Base-by-base conservation (phyloP, 2,888 invertebrate species). In the Drosophila nr. medialis region DNA sequence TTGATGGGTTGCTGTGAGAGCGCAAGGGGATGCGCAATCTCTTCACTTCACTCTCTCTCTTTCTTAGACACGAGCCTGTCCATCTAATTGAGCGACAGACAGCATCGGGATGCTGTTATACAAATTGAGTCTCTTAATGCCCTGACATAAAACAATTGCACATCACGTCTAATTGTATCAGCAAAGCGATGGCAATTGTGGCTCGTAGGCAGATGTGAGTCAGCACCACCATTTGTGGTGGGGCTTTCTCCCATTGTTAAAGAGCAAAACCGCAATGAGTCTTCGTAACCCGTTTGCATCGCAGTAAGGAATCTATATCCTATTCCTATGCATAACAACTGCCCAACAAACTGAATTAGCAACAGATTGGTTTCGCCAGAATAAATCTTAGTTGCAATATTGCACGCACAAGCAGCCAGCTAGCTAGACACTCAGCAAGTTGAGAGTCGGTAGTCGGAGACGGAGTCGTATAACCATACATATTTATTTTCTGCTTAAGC, bases 401-500 rank as follows among this genome's bases (percentile, higher is more conserved):
- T 62, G 78, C 64, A 83, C 64, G 70, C 78, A 56, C 38, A 45
- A 69, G 68, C 45, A 50, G 34, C 49, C 36, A 77, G n/a, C 30
- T 48, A 27, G 49, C 24, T 30, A 48, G 34, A 60, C 34, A 38
- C 45, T 21, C 21, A 45, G 45, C 45, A 38, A 55, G 45, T 27
- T 38, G 36, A 32, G 30, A 42, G 42, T 30, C 40, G 29, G n/a
- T 58, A 61, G 13, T 21, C 45, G 18, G n/a, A 63, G 50, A 36
- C 63, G 49, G 53, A 36, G 34, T 48, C 63, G 27, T 51, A 72
- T 55, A 49, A 21, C 36, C 50, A 27, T 34, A 60, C 67, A 71
- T 64, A 64, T 79, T 75, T 61, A 73, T 88, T 89, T 90, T 90
- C 75, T 77, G 89, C 91, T 90, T 80, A 84, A 68, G 90, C 85